Conservation (phyloP, 2,113 vertebrate species). For the Procapra przewalskii region DNA sequence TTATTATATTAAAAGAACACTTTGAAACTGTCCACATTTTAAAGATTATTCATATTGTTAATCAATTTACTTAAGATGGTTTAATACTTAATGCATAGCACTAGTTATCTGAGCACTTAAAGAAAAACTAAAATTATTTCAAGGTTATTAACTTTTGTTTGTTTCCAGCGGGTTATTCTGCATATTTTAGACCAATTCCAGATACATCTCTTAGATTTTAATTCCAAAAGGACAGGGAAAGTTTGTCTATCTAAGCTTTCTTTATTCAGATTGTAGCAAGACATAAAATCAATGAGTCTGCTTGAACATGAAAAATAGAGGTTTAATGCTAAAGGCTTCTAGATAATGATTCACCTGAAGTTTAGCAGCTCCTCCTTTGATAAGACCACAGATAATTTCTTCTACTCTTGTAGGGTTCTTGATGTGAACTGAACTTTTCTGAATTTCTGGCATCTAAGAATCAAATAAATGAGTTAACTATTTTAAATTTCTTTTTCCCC, state of each 20-base stretch:
- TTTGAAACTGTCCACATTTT: not conserved
- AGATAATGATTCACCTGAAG: slow-evolving; percentile 87
- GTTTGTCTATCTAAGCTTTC: not conserved
- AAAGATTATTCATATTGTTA: not conserved
- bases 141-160: not conserved
- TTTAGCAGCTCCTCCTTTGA: slow-evolving; percentile 95
- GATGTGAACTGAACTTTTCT: slow-evolving; percentile 94
- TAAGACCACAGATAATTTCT: slow-evolving; percentile 95
- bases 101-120: slow-evolving; percentile 6
- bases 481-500: not conserved
- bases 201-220: not conserved
- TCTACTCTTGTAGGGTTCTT: slow-evolving; percentile 93
- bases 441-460: slow-evolving; percentile 96
- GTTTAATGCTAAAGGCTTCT: not conserved
- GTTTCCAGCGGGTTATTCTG: not conserved
- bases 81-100: not conserved
- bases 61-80: not conserved
- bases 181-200: slow-evolving; percentile 3
- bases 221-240: not conserved
- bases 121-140: not conserved
- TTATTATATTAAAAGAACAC: slow-evolving; percentile 8
- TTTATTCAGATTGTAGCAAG: not conserved
- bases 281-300: not conserved
- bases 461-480: slow-evolving; percentile 27
- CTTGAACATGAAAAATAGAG: not conserved